phyloP scores from a whole-genome alignment of 2,113 vertebrate genomes.

The Lasiurus cinereus region DNA sequence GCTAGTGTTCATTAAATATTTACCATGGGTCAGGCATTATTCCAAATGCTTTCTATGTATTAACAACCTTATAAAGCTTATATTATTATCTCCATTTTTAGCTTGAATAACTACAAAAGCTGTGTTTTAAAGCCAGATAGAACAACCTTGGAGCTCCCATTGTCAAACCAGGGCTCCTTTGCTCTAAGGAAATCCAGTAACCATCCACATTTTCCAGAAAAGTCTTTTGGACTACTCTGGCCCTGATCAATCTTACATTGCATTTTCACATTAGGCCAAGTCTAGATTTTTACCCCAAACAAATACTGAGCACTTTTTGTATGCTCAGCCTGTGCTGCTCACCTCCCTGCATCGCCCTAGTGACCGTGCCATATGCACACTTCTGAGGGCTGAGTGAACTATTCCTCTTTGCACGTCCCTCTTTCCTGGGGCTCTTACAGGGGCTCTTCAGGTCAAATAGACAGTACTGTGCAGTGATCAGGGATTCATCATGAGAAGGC shows the following conservation, averaged over 20 bases:
- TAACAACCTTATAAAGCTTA: not conserved
- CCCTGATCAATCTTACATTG: not conserved
- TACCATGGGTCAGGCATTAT: not conserved
- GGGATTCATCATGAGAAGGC: not conserved
- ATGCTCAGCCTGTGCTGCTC: not conserved
- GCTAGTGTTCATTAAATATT: slow-evolving; percentile 12
- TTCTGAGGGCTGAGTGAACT: not conserved
- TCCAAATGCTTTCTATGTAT: not conserved
- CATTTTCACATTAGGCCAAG: not conserved
- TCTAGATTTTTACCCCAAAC: not conserved
- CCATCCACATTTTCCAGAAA: not conserved
- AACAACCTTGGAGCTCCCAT: not conserved
- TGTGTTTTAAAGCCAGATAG: not conserved
- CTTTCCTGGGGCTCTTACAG: not conserved
- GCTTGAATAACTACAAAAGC: not conserved
- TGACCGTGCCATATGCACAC: not conserved
- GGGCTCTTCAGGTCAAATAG: not conserved
- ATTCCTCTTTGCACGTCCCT: not conserved
- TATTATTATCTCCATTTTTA: not conserved
- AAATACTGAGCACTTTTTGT: not conserved
- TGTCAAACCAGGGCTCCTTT: not conserved
- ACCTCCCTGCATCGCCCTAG: not conserved
- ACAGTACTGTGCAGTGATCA: not conserved
- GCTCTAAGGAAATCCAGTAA: not conserved
- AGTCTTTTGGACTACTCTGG: not conserved